These are phyloP conservation scores for Apoderus coryli DNA, from an alignment of 2,888 invertebrate species.

Conservation along the genomic window DNA sequence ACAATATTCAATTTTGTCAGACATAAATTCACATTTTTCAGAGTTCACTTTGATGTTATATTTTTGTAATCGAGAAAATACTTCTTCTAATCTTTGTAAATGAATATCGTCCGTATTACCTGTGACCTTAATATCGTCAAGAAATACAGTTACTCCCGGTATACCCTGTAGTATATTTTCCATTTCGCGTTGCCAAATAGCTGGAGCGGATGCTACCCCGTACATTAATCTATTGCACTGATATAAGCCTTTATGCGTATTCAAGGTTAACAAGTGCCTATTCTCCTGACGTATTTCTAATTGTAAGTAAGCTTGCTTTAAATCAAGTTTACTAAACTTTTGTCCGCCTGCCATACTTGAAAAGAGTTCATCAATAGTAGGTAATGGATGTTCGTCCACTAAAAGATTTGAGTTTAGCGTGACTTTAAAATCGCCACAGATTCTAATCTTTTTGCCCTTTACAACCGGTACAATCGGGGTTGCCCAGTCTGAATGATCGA, in stretches of 20 bases:
- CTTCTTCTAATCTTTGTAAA: too few species aligned
- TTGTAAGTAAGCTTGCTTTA: constrained; percentile 21
- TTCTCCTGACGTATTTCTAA: constrained; percentile 17
- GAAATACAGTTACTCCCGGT: constrained; percentile 8
- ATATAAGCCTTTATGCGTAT: constrained; percentile 18
- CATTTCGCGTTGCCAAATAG: constrained; percentile 17
- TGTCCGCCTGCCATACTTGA: constrained; percentile 18
- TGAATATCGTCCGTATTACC: too few species aligned
- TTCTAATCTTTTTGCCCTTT: constrained; percentile 19
- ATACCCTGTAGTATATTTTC: constrained; percentile 11
- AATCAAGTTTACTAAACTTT: constrained; percentile 19
- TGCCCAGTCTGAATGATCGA: constrained; percentile 20
- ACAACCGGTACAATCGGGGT: constrained; percentile 23
- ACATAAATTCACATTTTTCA: not conserved
- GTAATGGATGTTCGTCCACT: constrained; percentile 22
- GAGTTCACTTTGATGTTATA: not conserved
- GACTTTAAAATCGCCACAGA: constrained; percentile 24
- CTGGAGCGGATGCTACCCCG: constrained; percentile 19
- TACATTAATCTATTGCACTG: too few species aligned
- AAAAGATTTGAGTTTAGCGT: constrained; percentile 19
- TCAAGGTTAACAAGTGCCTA: constrained; percentile 18
- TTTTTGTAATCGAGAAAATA: not conserved
- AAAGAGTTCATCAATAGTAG: constrained; percentile 22
- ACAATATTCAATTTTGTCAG: not conserved
- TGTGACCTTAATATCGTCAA: constrained; percentile 19